Conservation (phyloP, 2,888 invertebrate species). For the Lycophotia porphyrea region DNA sequence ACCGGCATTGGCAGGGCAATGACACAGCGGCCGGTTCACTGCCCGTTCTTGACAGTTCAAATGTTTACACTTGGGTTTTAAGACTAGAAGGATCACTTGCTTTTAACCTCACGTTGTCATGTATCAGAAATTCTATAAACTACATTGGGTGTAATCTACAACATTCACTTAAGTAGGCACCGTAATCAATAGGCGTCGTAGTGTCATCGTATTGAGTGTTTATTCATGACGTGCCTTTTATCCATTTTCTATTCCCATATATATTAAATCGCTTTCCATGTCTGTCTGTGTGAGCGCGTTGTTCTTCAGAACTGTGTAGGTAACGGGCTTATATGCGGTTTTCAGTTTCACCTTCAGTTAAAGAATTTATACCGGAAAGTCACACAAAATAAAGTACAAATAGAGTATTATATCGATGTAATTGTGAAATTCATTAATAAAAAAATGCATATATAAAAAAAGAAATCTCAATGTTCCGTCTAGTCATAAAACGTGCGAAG, state of each 20-base stretch:
- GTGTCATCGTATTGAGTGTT: constrained; percentile 21
- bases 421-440: not conserved
- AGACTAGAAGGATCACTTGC: constrained; percentile 84
- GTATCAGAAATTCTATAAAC: constrained; percentile 55
- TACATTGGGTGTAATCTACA: constrained; percentile 35
- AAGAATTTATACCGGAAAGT: not conserved
- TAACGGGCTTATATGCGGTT: not conserved
- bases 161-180: constrained; percentile 12
- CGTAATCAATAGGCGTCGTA: constrained; percentile 18
- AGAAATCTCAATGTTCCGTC: not conserved
- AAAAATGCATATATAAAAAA: not conserved
- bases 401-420: not conserved
- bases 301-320: not conserved
- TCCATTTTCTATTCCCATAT: not conserved
- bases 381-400: not conserved
- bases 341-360: not conserved
- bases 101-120: constrained; percentile 73
- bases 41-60: constrained; percentile 90
- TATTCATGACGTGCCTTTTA: not conserved
- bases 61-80: constrained; percentile 85
- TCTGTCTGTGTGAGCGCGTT: not conserved
- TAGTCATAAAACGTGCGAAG: not conserved
- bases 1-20: constrained; percentile 88
- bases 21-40: constrained; percentile 88
- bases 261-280: not conserved